Evolutionary conservation across 2,113 vertebrate species (phyloP), one percentile per base, ranked within the genome.

Genomic region (Pomatostomus ruficeps): DNA sequence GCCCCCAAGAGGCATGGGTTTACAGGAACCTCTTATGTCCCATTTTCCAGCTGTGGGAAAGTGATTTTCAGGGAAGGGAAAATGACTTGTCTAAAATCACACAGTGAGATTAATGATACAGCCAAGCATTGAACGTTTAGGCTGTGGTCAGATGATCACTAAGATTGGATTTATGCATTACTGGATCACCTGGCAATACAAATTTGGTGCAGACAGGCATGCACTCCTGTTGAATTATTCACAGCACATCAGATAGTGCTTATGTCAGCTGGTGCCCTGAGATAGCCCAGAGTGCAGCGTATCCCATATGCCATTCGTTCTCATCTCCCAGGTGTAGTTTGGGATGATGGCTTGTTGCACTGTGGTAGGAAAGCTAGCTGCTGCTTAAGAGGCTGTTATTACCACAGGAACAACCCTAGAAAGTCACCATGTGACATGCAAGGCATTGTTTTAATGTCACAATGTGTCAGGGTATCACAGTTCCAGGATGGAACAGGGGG

Each of bases 111-210:
- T 96, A 96, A 93, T 58, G 77, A 59, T 13, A 87, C 43, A 92
- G 22, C 21, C 59, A 88, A 75, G 35, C 71, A 43, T 7, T 70
- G 74, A 93, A 35, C 3, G 1, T 87, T 75, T 78, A 68, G 51
- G 73, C 73, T 91, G 90, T 91, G 95, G 92, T 88, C 88, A 96
- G 93, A 85, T 95, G 92, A 89, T 83, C 10, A 7, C 52, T 82
- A 49, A 70, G 88, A 78, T 52, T 88, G 71, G 71, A 70, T 93
- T 96, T 91, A 89, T 88, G 66, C 85, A 70, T 68, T 95, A 58
- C 78, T 82, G 88, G 74, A 72, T 85, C 85, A 94, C 95, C 90
- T 94, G 82, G 92, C 66, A 77, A 33, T 82, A 85, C 62, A 90
- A 81, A 93, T 78, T 88, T 93, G 92, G 90, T 72, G 85, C 81